Evolutionary conservation across 2,888 invertebrate species (phyloP).

Genomic region (Lasioglossum figueresi): DNA sequence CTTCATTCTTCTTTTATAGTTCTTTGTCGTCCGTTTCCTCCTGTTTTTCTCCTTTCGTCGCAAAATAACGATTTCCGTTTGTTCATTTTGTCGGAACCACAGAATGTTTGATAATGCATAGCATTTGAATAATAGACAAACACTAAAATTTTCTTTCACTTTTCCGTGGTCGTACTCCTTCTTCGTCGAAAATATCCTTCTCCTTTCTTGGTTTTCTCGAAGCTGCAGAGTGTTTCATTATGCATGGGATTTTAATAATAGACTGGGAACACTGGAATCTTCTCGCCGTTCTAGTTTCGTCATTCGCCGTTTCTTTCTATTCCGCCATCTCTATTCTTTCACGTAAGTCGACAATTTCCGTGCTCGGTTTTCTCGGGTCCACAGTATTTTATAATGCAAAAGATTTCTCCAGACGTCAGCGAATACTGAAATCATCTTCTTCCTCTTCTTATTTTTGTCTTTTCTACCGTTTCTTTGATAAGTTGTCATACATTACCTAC

Average conservation of each 20-base stretch:
- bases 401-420: background rate
- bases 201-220: background rate
- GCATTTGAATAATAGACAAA: background rate
- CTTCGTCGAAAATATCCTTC: background rate
- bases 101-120: background rate
- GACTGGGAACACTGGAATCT: background rate
- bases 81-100: background rate
- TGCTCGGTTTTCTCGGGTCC: background rate
- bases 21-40: background rate
- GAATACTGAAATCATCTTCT: background rate
- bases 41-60: slow-evolving; percentile 61
- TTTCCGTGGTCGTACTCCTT: background rate
- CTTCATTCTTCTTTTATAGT: background rate
- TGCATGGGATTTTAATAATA: background rate
- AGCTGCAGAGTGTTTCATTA: background rate
- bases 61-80: background rate
- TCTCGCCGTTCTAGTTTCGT: background rate
- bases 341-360: background rate
- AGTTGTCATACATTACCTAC: too few species aligned
- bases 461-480: background rate
- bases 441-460: background rate
- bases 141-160: background rate
- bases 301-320: background rate
- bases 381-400: background rate
- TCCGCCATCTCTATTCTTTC: background rate